Conservation (phyloP, 2,113 vertebrate genomes). For the Calypte anna region DNA sequence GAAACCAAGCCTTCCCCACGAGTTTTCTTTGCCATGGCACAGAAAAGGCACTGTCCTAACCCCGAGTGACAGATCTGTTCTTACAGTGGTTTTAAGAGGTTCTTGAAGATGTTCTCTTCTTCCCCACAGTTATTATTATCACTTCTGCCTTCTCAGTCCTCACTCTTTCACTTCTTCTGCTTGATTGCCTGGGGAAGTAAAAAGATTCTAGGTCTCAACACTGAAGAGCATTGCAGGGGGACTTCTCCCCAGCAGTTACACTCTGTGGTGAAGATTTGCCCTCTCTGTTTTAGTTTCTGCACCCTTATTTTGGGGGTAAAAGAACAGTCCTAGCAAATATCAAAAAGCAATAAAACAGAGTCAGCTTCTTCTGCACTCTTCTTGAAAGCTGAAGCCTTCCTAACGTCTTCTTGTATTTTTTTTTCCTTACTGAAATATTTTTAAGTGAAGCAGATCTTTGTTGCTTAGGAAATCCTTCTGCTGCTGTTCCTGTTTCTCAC, state of each 20-base stretch:
- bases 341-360: not conserved
- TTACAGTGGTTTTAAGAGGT: not conserved
- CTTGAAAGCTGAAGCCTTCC: not conserved
- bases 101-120: rapidly evolving
- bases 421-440: slow-evolving; percentile 7
- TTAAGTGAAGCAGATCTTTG: slow-evolving; percentile 26
- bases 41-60: not conserved
- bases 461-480: slow-evolving; percentile 65
- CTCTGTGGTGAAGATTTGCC: not conserved
- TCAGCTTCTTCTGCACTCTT: not conserved
- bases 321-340: not conserved
- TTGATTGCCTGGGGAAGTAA: not conserved
- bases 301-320: not conserved
- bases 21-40: not conserved
- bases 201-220: not conserved
- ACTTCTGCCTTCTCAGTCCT: not conserved
- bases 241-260: not conserved
- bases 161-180: not conserved
- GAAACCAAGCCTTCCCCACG: rapidly evolving
- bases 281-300: not conserved
- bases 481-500: slow-evolving; percentile 29
- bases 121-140: not conserved
- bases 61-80: not conserved
- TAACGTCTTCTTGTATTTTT: not conserved
- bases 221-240: not conserved